A percentile compares a stretch with the other conserved stretches of the same genome.
phyloP scores from a whole-genome alignment of 2,113 vertebrate species.

The Perca fluviatilis region DNA sequence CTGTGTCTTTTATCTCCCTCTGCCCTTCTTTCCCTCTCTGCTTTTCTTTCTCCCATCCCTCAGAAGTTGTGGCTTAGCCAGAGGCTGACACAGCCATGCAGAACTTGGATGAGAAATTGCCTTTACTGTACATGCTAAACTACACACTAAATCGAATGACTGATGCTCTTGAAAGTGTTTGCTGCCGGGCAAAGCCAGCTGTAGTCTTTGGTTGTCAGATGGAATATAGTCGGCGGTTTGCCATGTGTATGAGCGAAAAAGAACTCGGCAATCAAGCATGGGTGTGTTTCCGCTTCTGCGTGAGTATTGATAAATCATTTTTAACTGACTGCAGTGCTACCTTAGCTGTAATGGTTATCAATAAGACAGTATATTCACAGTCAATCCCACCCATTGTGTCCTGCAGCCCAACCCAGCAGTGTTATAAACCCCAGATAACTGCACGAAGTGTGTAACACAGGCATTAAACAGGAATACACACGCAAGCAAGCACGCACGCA shows the following conservation, averaged over 20 bases:
- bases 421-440: constrained; percentile 49
- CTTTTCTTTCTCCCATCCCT: constrained; percentile 60
- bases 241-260: constrained; percentile 51
- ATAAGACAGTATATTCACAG: constrained; percentile 76
- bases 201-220: constrained; percentile 70
- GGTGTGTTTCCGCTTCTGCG: constrained; percentile 57
- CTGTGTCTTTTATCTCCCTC: constrained; percentile 46
- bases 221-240: constrained; percentile 55
- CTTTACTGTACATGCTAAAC: constrained; percentile 78
- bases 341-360: constrained; percentile 76
- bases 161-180: constrained; percentile 72
- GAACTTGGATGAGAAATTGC: constrained; percentile 72
- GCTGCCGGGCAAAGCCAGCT: constrained; percentile 67
- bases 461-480: constrained; percentile 45
- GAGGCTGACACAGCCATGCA: constrained; percentile 72
- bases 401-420: constrained; percentile 29
- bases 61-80: constrained; percentile 75
- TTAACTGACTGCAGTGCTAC: constrained; percentile 75
- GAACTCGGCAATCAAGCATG: constrained; percentile 56
- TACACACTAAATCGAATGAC: constrained; percentile 68
- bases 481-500: constrained; percentile 20
- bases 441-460: constrained; percentile 27
- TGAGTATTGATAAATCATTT: constrained; percentile 81
- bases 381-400: constrained; percentile 73
- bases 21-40: constrained; percentile 32